A percentile compares a stretch with the other conserved stretches of the same genome.
phyloP scores from a whole-genome alignment of 2,888 invertebrate genomes.

The Pyrrhosoma nymphula region DNA sequence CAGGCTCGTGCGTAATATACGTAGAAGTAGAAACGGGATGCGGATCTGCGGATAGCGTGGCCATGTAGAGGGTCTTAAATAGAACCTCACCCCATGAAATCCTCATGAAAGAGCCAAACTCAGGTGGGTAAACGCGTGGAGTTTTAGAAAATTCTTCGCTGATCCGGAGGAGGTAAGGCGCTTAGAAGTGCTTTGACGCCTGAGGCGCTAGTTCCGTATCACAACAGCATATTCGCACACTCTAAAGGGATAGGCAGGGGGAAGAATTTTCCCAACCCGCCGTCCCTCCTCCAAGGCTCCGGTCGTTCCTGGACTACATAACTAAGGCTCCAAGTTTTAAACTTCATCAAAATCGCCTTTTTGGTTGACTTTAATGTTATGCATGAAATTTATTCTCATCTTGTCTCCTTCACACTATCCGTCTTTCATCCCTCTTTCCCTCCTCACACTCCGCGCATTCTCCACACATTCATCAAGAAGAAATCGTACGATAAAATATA shows the following conservation, averaged over 20 bases:
- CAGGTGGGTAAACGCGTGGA: not conserved
- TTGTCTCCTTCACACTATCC: not conserved
- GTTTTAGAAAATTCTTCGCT: not conserved
- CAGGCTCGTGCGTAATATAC: no score
- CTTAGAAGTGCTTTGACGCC: constrained; percentile 12
- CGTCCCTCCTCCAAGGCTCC: not conserved
- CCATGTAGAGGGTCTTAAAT: no score
- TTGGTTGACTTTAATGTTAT: not conserved
- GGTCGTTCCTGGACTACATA: not conserved
- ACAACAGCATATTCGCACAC: not conserved
- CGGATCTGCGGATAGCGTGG: no score
- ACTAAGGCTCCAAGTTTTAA: not conserved
- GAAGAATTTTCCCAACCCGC: not conserved
- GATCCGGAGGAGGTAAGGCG: not conserved
- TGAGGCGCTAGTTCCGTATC: not conserved
- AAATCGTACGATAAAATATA: no score
- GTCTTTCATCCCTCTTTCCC: not conserved
- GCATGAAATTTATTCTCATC: not conserved
- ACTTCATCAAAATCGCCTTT: constrained; percentile 2
- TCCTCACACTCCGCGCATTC: not conserved
- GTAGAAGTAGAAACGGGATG: no score
- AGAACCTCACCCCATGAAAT: not conserved
- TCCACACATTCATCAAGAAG: no score
- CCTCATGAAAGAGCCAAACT: not conserved
- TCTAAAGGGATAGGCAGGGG: not conserved